Base-by-base conservation (phyloP, 2,888 invertebrate genomes). In the Scaptomyza flava region DNA sequence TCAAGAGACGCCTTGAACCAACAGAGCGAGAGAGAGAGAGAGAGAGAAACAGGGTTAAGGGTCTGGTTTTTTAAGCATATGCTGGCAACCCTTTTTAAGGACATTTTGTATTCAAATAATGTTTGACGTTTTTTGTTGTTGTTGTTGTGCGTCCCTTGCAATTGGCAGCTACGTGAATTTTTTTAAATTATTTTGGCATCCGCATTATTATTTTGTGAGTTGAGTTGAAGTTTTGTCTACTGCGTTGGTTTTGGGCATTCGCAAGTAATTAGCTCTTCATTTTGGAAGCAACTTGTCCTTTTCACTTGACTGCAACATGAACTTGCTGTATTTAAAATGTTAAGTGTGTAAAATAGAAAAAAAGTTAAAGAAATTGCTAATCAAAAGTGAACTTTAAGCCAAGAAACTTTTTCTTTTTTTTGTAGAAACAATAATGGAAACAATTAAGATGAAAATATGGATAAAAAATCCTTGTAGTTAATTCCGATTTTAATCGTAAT, bases 71-170 rank as follows among this genome's bases (percentile, higher is more conserved):
- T 33, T 20, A 45, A 47, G 63, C 66, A 75, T 53, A 61, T 67
- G 67, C 58, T 57, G 59, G 38, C 64, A 84, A 85, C 85, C 86
- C 86, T 87, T 85, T 85, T 87, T 75, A 76, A 77, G 78, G 77
- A 71, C 77, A 79, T 78, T 90, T 86, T 74, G 80, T 89, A 90
- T 90, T 86, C 89, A 90, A 86, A 87, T 82, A 79, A 81, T 87
- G 84, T 85, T 81, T 80, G 76, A 74, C 77, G 77, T 79, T 81
- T 65, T 63, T 67, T 77, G 57, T 61, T 72, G 41, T 59, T 58
- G 9, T 6, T n/a, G n/a, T 53, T 8, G 41, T 20, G 27, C 62
- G 58, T 56, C 57, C 62, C 56, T 47, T 63, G 63, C 52, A 69
- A 51, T 76, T 67, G 64, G 41, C 50, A 63, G 68, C 57, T 62